Percentiles rank a stretch among this genome's conserved stretches.
phyloP scores from a whole-genome alignment of 2,888 invertebrate genomes.

The Merodon equestris region DNA sequence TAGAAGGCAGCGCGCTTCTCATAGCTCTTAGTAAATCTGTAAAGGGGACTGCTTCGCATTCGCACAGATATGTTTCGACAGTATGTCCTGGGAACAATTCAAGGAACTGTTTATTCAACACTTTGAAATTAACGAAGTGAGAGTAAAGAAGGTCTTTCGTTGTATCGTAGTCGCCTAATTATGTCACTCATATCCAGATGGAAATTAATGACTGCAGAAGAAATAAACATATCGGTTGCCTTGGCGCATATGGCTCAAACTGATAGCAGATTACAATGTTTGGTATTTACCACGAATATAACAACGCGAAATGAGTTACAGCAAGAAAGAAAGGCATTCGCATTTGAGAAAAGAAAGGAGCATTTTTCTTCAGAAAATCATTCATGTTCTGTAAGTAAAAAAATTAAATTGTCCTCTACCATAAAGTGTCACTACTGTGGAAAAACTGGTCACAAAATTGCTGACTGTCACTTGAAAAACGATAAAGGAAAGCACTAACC shows the following conservation, averaged over 20 bases:
- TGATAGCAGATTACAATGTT: slow-evolving; percentile 49
- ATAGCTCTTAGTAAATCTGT: slow-evolving; percentile 50
- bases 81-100: slow-evolving; percentile 43
- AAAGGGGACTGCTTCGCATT: slow-evolving; percentile 48
- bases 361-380: neutral
- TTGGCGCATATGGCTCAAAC: slow-evolving; percentile 42
- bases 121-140: slow-evolving; percentile 28
- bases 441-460: slow-evolving; percentile 53
- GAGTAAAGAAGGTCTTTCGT: slow-evolving; percentile 12
- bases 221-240: slow-evolving; percentile 39
- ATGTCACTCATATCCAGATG: slow-evolving; percentile 31
- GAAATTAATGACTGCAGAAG: slow-evolving; percentile 32
- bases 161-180: slow-evolving; percentile 7
- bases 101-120: slow-evolving; percentile 36
- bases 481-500: slow-evolving; percentile 12
- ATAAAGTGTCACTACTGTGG: slow-evolving; percentile 60
- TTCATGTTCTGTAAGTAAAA: neutral
- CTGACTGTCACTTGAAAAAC: slow-evolving; percentile 33
- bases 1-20: slow-evolving; percentile 47
- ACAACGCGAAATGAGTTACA: slow-evolving; percentile 32
- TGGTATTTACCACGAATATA: slow-evolving; percentile 49
- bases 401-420: neutral
- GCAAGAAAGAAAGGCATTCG: slow-evolving; percentile 24
- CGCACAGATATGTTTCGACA: slow-evolving; percentile 44
- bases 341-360: neutral